These are phyloP conservation scores for Carpatolechia fugitivella DNA, from an alignment of 2,888 invertebrate genomes.

Conservation along the genomic window DNA sequence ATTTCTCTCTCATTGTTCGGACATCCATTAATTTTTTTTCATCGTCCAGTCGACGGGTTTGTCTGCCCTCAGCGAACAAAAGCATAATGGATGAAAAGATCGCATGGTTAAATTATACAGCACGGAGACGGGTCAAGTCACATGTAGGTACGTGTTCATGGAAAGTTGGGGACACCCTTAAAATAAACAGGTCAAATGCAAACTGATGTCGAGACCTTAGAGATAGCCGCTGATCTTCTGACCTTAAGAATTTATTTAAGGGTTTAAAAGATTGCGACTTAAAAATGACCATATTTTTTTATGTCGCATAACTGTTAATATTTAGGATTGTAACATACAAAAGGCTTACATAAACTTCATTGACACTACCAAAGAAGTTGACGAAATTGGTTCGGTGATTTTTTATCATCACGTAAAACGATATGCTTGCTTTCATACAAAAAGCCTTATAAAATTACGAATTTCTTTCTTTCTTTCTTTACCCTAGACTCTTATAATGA, in stretches of 20 bases:
- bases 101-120: constrained; percentile 61
- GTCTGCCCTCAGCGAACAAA: constrained; percentile 62
- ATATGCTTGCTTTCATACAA: too few species aligned
- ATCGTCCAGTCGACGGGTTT: constrained; percentile 64
- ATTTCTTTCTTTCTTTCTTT: too few species aligned
- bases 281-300: not conserved
- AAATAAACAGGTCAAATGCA: constrained; percentile 22
- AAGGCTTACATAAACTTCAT: too few species aligned
- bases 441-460: too few species aligned
- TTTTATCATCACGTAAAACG: too few species aligned
- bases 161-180: constrained; percentile 33
- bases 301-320: too few species aligned
- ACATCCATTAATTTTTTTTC: constrained; percentile 66
- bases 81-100: constrained; percentile 64
- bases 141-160: constrained; percentile 42
- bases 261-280: not conserved
- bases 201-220: constrained; percentile 14
- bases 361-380: too few species aligned
- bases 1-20: constrained; percentile 71
- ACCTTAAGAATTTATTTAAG: constrained; percentile 17
- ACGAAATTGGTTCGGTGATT: too few species aligned
- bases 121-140: constrained; percentile 55
- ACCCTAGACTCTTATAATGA: too few species aligned
- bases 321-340: too few species aligned
- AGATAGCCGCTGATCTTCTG: constrained; percentile 15